These are phyloP conservation scores for Aradophagus sp. DNA, from an alignment of 1,140 invertebrate genomes.

Conservation along the genomic window DNA sequence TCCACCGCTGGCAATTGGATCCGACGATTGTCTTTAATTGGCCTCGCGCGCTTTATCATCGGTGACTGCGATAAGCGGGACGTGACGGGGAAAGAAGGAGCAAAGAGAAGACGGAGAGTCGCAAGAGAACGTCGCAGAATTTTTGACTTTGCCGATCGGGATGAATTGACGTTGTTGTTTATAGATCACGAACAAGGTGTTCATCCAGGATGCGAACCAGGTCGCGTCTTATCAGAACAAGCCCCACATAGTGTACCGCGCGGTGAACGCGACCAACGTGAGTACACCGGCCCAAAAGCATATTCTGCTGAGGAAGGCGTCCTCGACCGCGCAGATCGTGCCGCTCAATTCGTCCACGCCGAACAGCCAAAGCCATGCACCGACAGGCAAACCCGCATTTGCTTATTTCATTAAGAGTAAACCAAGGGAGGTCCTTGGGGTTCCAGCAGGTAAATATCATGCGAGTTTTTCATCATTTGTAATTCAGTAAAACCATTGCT, in stretches of 20 bases:
- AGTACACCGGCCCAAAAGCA: slow-evolving; percentile 65
- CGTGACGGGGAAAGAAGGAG: background rate
- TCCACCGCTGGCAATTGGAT: slow-evolving; percentile 11
- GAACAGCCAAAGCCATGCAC: slow-evolving; percentile 62
- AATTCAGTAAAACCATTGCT: no score
- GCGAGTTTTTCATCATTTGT: no score
- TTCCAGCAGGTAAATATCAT: slow-evolving; percentile 63
- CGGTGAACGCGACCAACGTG: slow-evolving; percentile 60
- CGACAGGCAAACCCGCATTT: slow-evolving; percentile 69
- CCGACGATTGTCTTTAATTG: slow-evolving; percentile 45
- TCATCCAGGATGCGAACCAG: slow-evolving; percentile 67
- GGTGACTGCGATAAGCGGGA: slow-evolving; percentile 38
- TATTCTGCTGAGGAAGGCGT: slow-evolving; percentile 69
- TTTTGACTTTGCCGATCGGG: no score
- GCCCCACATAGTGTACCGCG: slow-evolving; percentile 68
- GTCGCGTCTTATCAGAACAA: slow-evolving; percentile 64
- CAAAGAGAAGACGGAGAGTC: background rate
- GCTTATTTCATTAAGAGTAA: slow-evolving; percentile 72
- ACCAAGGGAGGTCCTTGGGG: slow-evolving; percentile 66
- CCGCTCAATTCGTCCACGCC: slow-evolving; percentile 63
- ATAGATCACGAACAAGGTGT: slow-evolving; percentile 70
- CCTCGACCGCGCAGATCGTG: slow-evolving; percentile 70
- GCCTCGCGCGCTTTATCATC: slow-evolving; percentile 41
- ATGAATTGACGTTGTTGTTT: background rate
- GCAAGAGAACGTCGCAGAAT: background rate